phyloP scores from a whole-genome alignment of 1,140 invertebrate genomes.

The Lordiphosa collinella region DNA sequence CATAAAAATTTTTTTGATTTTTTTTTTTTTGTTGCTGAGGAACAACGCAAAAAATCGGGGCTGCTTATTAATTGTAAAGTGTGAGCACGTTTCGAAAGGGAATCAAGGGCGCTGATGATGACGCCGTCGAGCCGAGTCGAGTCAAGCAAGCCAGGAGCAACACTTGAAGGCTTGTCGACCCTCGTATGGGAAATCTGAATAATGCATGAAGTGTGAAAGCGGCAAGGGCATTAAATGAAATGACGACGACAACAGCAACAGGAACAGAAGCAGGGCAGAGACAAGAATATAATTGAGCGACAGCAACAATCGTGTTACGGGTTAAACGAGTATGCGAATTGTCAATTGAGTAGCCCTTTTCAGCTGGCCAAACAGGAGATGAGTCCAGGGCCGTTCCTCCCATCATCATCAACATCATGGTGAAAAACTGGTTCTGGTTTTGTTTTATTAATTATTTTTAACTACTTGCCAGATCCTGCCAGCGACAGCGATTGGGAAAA shows the following conservation, averaged over 20 bases:
- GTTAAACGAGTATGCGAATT: constrained; percentile 72
- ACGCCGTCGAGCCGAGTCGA: constrained; percentile 32
- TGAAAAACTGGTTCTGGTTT: constrained; percentile 60
- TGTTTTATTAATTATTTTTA: constrained; percentile 71
- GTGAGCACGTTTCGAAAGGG: constrained; percentile 61
- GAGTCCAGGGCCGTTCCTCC: constrained; percentile 16
- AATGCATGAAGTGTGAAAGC: constrained; percentile 75
- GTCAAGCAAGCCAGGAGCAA: constrained; percentile 13
- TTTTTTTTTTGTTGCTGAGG: constrained; percentile 15
- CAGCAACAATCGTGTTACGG: constrained; percentile 60
- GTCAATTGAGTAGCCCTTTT: constrained; percentile 66
- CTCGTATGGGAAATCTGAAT: constrained; percentile 74
- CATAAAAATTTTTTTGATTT: constrained; percentile 10
- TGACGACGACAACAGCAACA: constrained; percentile 41
- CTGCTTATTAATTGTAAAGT: constrained; percentile 75
- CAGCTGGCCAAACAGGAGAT: constrained; percentile 40
- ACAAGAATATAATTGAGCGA: constrained; percentile 74
- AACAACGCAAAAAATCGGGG: constrained; percentile 21
- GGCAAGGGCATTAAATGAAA: constrained; percentile 68
- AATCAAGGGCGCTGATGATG: constrained; percentile 70
- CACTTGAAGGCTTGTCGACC: constrained; percentile 43
- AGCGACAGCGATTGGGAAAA: constrained; percentile 39
- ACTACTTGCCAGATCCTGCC: constrained; percentile 47
- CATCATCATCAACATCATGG: constrained; percentile 39
- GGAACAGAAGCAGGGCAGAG: constrained; percentile 28